Conservation (phyloP, 2,113 vertebrate species). For the Alectura lathami region DNA sequence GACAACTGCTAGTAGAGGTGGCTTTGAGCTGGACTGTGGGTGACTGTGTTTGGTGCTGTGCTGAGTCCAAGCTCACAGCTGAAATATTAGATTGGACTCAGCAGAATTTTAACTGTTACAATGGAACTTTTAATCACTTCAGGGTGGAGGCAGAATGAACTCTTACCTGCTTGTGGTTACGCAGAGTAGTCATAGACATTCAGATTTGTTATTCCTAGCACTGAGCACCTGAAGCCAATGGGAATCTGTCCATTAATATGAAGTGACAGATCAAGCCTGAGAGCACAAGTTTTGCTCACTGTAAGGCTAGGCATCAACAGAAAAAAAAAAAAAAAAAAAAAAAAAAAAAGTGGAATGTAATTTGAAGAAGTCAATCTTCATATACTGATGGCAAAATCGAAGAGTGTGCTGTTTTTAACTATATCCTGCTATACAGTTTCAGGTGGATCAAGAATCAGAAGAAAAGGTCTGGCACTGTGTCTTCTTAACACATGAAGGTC, state of each 20-base stretch:
- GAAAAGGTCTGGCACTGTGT: not conserved
- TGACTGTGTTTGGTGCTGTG: not conserved
- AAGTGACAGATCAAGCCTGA: not conserved
- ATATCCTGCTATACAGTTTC: not conserved
- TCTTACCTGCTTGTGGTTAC: not conserved
- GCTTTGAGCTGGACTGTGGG: not conserved
- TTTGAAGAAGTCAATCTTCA: not conserved
- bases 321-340: not conserved
- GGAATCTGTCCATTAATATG: conserved; percentile 3
- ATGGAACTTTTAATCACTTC: not conserved
- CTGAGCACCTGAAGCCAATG: not conserved
- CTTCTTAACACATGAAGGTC: not conserved
- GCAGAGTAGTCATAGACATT: not conserved
- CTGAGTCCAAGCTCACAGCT: not conserved
- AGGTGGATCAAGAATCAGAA: not conserved
- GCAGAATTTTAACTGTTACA: not conserved
- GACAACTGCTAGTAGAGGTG: not conserved
- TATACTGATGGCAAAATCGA: fast-evolving
- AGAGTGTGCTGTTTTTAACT: not conserved
- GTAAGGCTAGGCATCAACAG: not conserved
- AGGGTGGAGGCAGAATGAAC: not conserved
- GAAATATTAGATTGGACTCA: not conserved
- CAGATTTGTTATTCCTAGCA: not conserved
- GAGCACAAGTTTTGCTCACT: not conserved
- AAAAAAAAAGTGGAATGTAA: conserved; percentile 43